Evolutionary conservation across 2,888 invertebrate species (phyloP).

Genomic region (Hydraecia micacea): DNA sequence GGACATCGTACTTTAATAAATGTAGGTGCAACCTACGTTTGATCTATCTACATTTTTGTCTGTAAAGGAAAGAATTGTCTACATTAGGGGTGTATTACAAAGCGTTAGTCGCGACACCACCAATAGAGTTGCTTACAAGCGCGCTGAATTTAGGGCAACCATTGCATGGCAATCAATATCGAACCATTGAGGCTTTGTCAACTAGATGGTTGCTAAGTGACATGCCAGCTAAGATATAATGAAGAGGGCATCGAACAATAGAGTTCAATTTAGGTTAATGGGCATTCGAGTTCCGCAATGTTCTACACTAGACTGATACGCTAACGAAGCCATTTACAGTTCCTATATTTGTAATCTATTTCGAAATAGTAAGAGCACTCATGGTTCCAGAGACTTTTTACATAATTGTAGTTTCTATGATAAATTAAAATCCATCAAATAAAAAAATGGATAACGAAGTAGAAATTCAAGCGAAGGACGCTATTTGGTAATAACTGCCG

Average conservation of each 20-base stretch:
- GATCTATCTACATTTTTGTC: constrained; percentile 89
- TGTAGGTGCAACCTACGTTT: constrained; percentile 79
- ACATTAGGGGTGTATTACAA: constrained; percentile 71
- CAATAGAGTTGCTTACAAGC: constrained; percentile 80
- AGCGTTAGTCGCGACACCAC: constrained; percentile 69
- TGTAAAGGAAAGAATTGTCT: constrained; percentile 84
- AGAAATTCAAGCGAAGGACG: constrained; percentile 69
- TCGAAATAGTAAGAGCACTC: constrained; percentile 23
- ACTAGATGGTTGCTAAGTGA: constrained; percentile 74
- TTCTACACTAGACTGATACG: constrained; percentile 57
- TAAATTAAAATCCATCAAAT: constrained; percentile 46
- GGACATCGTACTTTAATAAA: constrained; percentile 87
- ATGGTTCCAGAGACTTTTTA: constrained; percentile 16
- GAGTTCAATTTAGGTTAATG: constrained; percentile 84
- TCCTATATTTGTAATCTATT: constrained; percentile 30
- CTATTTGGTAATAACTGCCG: constrained; percentile 68
- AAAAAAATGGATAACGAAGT: constrained; percentile 50
- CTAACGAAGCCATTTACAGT: constrained; percentile 45
- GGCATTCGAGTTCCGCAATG: constrained; percentile 75
- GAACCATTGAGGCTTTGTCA: constrained; percentile 72
- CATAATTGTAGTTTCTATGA: constrained; percentile 42
- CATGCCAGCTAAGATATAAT: constrained; percentile 76
- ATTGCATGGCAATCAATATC: constrained; percentile 68
- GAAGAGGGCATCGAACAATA: constrained; percentile 78
- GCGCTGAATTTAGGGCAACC: constrained; percentile 66